Conservation (phyloP, 1,140 invertebrate genomes). For the Formica selysi region DNA sequence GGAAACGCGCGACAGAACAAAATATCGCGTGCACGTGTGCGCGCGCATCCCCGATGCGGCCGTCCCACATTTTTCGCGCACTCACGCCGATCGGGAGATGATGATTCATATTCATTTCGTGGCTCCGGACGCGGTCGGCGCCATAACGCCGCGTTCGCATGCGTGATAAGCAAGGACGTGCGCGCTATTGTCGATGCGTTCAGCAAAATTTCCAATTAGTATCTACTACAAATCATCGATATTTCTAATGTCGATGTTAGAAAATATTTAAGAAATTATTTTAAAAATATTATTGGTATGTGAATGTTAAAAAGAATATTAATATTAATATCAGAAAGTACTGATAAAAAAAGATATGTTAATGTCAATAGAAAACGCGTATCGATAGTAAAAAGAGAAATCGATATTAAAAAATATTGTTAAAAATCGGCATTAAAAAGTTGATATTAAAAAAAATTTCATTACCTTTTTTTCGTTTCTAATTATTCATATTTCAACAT, state of each 20-base stretch:
- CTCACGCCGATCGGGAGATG: constrained; percentile 46
- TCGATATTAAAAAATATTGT: background rate
- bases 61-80: constrained; percentile 49
- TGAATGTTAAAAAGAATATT: background rate
- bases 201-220: constrained; percentile 3
- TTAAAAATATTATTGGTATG: too few relatives aligned
- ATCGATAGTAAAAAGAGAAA: background rate
- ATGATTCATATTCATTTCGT: constrained; percentile 56
- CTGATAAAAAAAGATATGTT: background rate
- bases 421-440: background rate
- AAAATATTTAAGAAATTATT: background rate
- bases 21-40: constrained; percentile 29
- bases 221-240: too few relatives aligned
- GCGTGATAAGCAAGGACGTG: constrained; percentile 29
- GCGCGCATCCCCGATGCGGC: constrained; percentile 23
- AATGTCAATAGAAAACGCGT: background rate
- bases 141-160: constrained; percentile 28
- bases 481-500: background rate
- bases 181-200: background rate
- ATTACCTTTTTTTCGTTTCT: background rate
- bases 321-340: background rate
- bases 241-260: too few relatives aligned
- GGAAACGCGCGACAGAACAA: constrained; percentile 33
- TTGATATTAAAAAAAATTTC: background rate
- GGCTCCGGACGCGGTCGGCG: constrained; percentile 3